Base-by-base conservation (phyloP, 2,888 invertebrate species). In the Drosophila neutralis region DNA sequence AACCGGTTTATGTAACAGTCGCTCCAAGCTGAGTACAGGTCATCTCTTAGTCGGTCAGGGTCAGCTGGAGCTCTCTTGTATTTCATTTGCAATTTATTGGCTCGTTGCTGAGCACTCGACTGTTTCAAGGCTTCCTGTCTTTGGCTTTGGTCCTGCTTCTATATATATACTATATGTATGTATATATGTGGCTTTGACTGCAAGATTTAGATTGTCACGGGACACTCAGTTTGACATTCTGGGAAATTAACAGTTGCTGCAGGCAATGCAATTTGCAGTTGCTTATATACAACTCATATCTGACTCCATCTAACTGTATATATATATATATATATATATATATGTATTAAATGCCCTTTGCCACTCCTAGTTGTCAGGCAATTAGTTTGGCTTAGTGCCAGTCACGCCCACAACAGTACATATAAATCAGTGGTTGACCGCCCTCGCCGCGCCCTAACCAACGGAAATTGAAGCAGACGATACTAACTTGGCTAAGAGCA, bases 41-140 rank as follows among this genome's bases (percentile, higher is more conserved):
- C 21, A 57, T 42, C 21, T 57, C 2, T 42, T 11, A 42, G 57
- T 42, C 57, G 6, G 42, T 56, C 56, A 38, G 7, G 35, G 36
- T 11, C 36, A 36, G 13, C 27, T 29, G 7, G 4, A 4, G 15
- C 21, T 21, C 31, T 40, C 73, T 85, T 69, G 67, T 60, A 59
- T 83, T 73, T 71, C 77, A 80, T 73, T 82, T 77, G 56, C 51
- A 83, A 83, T 83, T 80, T 80, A 86, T 83, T 83, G 75, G 78
- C 65, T 63, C 29, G 27, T 15, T 56, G 53, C n/a, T 54, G 40
- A 38, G 35, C 38, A 24, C 60, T 60, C 35, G n/a, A 24, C 57
- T 31, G 15, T 29, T 48, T 49, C 48, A 31, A 56, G 29, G 48
- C 38, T 64, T 24, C 7, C 36, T 58, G 29, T 11, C 45, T 29